phyloP scores from a whole-genome alignment of 2,888 invertebrate genomes.

The Coronaproctus castanopsis region DNA sequence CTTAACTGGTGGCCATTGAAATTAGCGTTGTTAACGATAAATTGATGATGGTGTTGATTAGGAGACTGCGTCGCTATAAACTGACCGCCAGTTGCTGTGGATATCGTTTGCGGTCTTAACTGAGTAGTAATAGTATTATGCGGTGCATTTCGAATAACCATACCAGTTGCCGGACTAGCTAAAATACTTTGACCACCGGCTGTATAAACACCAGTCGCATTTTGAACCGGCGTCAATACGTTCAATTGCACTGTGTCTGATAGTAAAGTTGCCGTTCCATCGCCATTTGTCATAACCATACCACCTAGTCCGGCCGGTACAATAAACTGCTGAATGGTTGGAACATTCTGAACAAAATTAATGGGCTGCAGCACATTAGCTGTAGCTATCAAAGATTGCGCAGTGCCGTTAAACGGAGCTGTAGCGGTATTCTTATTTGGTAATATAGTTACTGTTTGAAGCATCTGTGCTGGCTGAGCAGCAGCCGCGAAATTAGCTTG shows the following conservation, averaged over 20 bases:
- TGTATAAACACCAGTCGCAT: slow-evolving; percentile 39
- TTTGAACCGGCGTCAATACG: slow-evolving; percentile 49
- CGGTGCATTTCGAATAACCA: slow-evolving; percentile 50
- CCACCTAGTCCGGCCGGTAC: slow-evolving; percentile 62
- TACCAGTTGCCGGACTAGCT: slow-evolving; percentile 42
- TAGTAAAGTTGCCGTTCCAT: slow-evolving; percentile 43
- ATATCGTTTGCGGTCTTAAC: slow-evolving; percentile 17
- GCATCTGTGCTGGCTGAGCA: slow-evolving; percentile 36
- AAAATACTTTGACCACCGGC: slow-evolving; percentile 40
- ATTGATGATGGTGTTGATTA: slow-evolving; percentile 20
- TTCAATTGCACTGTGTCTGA: slow-evolving; percentile 43
- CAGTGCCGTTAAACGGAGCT: slow-evolving; percentile 28
- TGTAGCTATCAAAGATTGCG: slow-evolving; percentile 48
- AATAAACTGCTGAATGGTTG: slow-evolving; percentile 61
- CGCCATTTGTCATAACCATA: slow-evolving; percentile 64
- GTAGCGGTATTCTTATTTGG: slow-evolving; percentile 36
- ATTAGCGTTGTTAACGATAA: slow-evolving; percentile 20
- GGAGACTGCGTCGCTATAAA: slow-evolving; percentile 20
- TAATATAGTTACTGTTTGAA: slow-evolving; percentile 47
- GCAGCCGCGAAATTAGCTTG: slow-evolving; percentile 20
- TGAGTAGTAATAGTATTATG: slow-evolving; percentile 28
- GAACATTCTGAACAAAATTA: slow-evolving; percentile 56
- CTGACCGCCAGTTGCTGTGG: slow-evolving; percentile 35
- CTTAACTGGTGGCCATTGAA: slow-evolving; percentile 29
- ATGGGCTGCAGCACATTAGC: slow-evolving; percentile 43